Base-by-base conservation (phyloP, 2,797 vertebrate species). In the Eulemur coronatus region DNA sequence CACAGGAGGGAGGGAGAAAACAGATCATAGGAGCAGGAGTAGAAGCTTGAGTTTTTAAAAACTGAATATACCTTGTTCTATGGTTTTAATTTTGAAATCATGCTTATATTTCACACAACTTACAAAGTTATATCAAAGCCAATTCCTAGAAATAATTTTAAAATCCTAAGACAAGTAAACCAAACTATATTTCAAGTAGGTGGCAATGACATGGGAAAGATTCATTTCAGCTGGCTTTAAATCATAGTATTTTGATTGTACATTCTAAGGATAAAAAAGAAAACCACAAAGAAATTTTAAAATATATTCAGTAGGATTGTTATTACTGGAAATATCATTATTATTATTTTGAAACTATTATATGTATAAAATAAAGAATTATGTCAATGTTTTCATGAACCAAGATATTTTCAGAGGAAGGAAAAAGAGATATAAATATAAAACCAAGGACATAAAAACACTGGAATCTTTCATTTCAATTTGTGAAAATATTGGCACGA, bases 351-450 rank as follows among this genome's bases (percentile, higher is more conserved):
- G 30, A 96, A 75, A 85, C 4, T 61, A 41, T 52, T 87, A 18
- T 84, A 28, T n/a, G 18, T 26, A 30, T 52, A 55, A 55, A 89
- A 22, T 50, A 89, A 73, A 67, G 80, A 91, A 72, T 86, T 86
- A 81, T 65, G n/a, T 20, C 75, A 80, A 89, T 80, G 11, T 92
- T 86, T 79, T 94, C 57, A 89, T 26, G 11, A 91, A 57, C 46
- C 38, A 85, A 91, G 18, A 20, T 79, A 73, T 84, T 94, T 96
- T 86, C 80, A 93, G 28, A 95, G 89, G 20, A 89, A 93, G 65
- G 24, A 41, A 81, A 86, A 81, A 50, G 28, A 91, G 6, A 90
- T 80, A 61, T 52, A 92, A 96, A 76, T 82, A 89, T 41, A 88
- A 94, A 94, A 69, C 89, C 46, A 94, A 89, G 18, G 35, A 38